These are phyloP conservation scores for Smithornis capensis DNA, from an alignment of 2,113 vertebrate genomes.

Conservation along the genomic window DNA sequence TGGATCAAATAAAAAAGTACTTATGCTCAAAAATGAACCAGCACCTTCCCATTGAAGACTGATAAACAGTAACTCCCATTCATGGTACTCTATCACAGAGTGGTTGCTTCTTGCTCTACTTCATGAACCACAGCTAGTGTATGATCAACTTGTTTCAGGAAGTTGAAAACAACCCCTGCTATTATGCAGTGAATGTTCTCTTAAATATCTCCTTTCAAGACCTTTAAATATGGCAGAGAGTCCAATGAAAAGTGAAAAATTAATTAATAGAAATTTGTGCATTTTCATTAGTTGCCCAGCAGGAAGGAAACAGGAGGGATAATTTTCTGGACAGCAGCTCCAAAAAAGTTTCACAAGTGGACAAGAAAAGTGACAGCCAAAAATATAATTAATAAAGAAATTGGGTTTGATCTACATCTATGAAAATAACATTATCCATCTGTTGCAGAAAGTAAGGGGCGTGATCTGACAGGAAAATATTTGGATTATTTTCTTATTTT, in stretches of 20 bases:
- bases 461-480: not conserved
- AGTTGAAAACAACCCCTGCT: not conserved
- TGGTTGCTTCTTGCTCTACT: not conserved
- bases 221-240: not conserved
- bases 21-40: not conserved
- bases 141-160: not conserved
- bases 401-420: not conserved
- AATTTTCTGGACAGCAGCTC: not conserved
- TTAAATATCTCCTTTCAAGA: not conserved
- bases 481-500: not conserved
- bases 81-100: not conserved
- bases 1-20: not conserved
- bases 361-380: not conserved
- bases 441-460: not conserved
- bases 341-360: not conserved
- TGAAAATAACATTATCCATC: not conserved
- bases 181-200: not conserved
- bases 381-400: not conserved
- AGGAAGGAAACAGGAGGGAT: not conserved
- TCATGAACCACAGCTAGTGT: not conserved
- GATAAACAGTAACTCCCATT: not conserved
- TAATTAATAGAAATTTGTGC: not conserved
- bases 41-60: not conserved
- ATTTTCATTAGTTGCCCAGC: not conserved
- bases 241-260: not conserved